These are phyloP conservation scores for Thunnus albacares DNA, from an alignment of 2,797 vertebrate species.

Conservation along the genomic window DNA sequence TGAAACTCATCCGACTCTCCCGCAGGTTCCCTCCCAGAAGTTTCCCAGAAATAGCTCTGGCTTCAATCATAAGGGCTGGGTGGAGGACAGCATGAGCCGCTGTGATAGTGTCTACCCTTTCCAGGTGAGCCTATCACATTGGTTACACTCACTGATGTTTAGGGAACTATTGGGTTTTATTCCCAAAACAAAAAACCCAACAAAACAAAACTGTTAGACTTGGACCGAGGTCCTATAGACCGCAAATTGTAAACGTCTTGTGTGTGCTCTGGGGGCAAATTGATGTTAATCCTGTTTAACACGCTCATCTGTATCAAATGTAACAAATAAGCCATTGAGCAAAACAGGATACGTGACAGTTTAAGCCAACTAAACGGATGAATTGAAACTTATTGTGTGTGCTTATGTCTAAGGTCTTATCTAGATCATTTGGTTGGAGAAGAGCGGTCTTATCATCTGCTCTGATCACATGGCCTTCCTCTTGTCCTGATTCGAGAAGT, in stretches of 20 bases:
- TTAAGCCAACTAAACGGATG: constrained; percentile 45
- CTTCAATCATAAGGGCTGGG: constrained; percentile 98
- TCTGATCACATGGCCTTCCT: constrained; percentile 76
- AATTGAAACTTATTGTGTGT: constrained; percentile 64
- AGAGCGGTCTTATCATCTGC: constrained; percentile 74
- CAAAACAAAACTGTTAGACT: not conserved
- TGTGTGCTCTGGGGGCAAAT: constrained; percentile 18
- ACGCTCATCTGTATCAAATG: constrained; percentile 58
- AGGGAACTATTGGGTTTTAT: not conserved
- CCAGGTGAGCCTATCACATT: constrained; percentile 88
- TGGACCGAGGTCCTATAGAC: not conserved
- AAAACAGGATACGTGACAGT: constrained; percentile 59
- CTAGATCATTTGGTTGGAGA: constrained; percentile 66
- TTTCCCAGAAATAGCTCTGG: constrained; percentile 95
- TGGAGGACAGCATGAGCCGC: constrained; percentile 95
- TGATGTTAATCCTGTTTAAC: constrained; percentile 45
- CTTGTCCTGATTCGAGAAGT: constrained; percentile 77
- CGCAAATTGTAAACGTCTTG: constrained; percentile 1
- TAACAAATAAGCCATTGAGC: constrained; percentile 62
- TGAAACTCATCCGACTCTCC: constrained; percentile 31
- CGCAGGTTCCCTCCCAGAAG: constrained; percentile 95
- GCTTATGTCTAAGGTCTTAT: constrained; percentile 56
- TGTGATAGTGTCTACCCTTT: constrained; percentile 97
- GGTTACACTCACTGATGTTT: constrained; percentile 8
- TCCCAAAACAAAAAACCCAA: not conserved